Evolutionary conservation across 2,797 vertebrate genomes (phyloP).

Genomic region (Myotis vivesi): DNA sequence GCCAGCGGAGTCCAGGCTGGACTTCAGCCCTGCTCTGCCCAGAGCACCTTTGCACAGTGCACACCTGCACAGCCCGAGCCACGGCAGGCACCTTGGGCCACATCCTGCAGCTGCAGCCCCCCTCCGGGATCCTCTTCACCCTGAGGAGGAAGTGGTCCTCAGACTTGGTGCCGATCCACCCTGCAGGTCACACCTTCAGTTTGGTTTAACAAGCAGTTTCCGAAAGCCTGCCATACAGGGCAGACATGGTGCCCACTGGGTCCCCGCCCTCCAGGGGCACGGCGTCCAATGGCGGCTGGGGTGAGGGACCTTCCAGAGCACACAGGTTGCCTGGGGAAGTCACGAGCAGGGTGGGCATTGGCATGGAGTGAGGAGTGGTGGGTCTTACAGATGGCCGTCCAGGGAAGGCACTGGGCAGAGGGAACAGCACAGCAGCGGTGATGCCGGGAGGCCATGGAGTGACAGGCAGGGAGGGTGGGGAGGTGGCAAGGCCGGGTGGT

Average conservation of each 20-base stretch:
- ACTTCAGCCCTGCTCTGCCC: rapidly evolving
- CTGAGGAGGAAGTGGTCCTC: background rate
- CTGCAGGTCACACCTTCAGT: background rate
- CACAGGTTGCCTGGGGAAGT: background rate
- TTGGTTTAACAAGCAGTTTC: background rate
- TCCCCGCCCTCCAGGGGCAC: rapidly evolving
- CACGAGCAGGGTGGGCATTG: background rate
- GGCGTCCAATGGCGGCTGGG: background rate
- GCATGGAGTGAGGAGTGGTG: background rate
- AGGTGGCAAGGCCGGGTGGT: background rate
- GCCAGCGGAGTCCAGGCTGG: rapidly evolving
- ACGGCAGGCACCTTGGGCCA: rapidly evolving
- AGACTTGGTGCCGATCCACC: background rate
- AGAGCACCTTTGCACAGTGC: rapidly evolving
- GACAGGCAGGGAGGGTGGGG: background rate
- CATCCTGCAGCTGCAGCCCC: background rate
- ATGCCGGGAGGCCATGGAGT: background rate
- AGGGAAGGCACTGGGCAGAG: background rate
- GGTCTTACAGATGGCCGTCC: rapidly evolving
- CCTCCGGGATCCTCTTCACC: background rate
- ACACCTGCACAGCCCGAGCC: rapidly evolving
- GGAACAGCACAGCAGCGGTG: background rate
- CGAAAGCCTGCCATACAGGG: background rate
- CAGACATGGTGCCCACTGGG: background rate
- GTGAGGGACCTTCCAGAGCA: background rate